Evolutionary conservation across 2,797 vertebrate genomes (phyloP).

Genomic region (Pseudomugil tenellus): DNA sequence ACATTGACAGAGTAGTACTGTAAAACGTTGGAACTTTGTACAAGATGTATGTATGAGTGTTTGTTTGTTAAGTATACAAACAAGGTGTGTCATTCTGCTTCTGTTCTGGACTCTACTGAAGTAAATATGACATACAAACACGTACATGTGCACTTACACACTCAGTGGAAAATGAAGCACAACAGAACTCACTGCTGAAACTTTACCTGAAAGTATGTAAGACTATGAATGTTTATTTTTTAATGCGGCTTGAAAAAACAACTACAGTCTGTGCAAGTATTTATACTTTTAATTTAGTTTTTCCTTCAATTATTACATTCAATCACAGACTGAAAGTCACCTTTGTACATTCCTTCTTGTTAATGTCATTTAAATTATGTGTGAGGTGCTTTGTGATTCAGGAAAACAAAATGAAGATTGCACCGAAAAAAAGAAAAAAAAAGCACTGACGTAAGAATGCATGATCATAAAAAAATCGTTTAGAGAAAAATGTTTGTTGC

Average conservation of each 20-base stretch:
- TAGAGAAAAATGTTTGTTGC: constrained; percentile 30
- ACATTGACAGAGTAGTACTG: background rate
- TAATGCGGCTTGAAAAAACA: constrained; percentile 53
- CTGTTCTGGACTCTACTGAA: constrained; percentile 34
- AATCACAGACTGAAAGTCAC: constrained; percentile 61
- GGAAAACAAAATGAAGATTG: background rate
- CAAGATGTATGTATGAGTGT: constrained; percentile 16
- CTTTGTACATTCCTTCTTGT: constrained; percentile 61
- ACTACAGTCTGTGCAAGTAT: constrained; percentile 52
- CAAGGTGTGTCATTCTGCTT: constrained; percentile 49
- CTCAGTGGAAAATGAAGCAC: constrained; percentile 59
- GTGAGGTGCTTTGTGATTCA: constrained; percentile 25
- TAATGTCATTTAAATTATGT: constrained; percentile 28
- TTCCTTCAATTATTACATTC: constrained; percentile 31
- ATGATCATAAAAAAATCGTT: constrained; percentile 43
- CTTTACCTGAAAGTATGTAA: constrained; percentile 58
- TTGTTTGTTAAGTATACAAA: constrained; percentile 17
- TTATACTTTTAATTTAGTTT: constrained; percentile 63
- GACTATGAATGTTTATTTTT: constrained; percentile 71
- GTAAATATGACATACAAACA: constrained; percentile 10
- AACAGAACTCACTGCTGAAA: constrained; percentile 57
- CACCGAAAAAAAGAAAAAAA: background rate
- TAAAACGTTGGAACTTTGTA: constrained; percentile 11
- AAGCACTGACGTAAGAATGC: constrained; percentile 47
- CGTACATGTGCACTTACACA: constrained; percentile 14